phyloP scores from a whole-genome alignment of 2,888 invertebrate genomes.

The Trachelus troglodyta region DNA sequence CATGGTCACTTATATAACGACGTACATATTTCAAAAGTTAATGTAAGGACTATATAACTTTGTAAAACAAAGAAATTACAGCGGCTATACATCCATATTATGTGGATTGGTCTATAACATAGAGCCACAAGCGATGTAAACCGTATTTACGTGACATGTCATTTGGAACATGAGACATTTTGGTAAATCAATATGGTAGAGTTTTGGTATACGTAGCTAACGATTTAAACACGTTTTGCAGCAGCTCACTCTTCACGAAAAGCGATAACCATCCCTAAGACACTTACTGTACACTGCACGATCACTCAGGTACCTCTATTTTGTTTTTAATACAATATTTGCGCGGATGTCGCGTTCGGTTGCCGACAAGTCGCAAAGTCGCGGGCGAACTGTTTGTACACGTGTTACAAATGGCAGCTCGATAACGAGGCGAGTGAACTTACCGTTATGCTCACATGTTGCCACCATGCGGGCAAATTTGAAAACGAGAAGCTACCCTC shows the following conservation, averaged over 20 bases:
- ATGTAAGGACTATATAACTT: background rate
- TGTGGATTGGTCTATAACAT: background rate
- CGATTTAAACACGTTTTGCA: background rate
- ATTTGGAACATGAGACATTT: background rate
- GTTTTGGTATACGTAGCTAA: background rate
- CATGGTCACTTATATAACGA: background rate
- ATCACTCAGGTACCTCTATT: constrained; percentile 24
- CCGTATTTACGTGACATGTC: background rate
- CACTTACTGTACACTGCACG: background rate
- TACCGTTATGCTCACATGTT: constrained; percentile 23
- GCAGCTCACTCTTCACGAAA: background rate
- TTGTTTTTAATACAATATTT: background rate
- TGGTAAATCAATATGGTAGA: background rate
- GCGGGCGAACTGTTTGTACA: constrained; percentile 42
- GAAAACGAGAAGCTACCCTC: constrained; percentile 14
- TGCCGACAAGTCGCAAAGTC: constrained; percentile 36
- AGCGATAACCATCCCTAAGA: background rate
- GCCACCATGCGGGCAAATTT: constrained; percentile 22
- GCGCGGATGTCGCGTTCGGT: background rate
- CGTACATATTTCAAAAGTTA: background rate
- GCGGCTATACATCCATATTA: background rate
- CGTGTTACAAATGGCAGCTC: constrained; percentile 37
- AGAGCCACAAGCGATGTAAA: background rate
- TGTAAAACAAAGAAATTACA: background rate
- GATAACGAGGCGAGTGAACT: constrained; percentile 32